Conservation (phyloP, 1,140 invertebrate genomes). For the Rhopalosiphum padi region DNA sequence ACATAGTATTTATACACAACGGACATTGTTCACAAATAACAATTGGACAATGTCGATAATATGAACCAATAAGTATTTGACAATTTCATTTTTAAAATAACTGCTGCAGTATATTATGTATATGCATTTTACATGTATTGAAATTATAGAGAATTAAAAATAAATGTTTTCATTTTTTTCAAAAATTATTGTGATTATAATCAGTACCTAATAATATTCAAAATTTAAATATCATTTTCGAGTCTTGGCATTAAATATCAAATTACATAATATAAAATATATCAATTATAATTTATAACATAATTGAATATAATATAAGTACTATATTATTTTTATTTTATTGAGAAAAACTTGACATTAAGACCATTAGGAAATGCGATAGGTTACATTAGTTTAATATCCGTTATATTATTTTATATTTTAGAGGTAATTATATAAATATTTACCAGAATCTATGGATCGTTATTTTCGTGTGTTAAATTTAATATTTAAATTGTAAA, state of each 20-base stretch:
- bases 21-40: background rate
- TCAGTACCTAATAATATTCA: background rate
- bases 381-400: background rate
- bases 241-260: background rate
- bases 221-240: background rate
- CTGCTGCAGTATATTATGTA: background rate
- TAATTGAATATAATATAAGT: background rate
- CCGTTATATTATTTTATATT: background rate
- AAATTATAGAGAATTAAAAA: background rate
- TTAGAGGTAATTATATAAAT: background rate
- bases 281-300: background rate
- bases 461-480: background rate
- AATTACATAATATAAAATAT: background rate
- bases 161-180: background rate
- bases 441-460: too few relatives aligned
- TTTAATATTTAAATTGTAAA: background rate
- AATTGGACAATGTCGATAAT: background rate
- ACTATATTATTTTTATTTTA: background rate
- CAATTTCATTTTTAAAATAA: background rate
- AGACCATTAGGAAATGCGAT: too few relatives aligned
- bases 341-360: background rate
- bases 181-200: background rate
- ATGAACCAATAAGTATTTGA: background rate
- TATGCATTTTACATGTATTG: background rate
- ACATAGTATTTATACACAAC: too few relatives aligned